Evolutionary conservation across 1,140 invertebrate genomes (phyloP), one percentile per base, ranked within the genome.

Genomic region (Zaprionus kolodkinae): DNA sequence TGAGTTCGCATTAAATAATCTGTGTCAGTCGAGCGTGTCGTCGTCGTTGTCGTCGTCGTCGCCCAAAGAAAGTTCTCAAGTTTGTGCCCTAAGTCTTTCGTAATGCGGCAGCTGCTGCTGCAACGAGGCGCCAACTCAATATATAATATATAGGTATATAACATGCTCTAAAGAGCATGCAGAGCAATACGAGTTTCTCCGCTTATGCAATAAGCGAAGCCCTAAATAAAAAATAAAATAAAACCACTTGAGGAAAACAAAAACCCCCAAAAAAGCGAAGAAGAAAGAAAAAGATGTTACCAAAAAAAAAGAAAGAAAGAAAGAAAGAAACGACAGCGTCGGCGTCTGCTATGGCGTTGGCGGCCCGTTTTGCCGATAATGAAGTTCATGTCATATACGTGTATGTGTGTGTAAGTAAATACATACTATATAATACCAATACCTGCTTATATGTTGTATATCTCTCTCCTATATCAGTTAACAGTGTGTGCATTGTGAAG

Each of bases 141-240:
- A 67, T 79, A 78, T 80, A 78, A 78, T 80, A 78, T 21, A 21
- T 21, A 21, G 1, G 2, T 21, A 21, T 21, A 21, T 21, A 21
- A 73, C 86, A 88, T 88, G 85, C 81, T 88, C 85, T 79, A 79
- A 80, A 89, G 85, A 81, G 85, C 84, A 89, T 73, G 54, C 64
- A 65, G 25, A 78, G 84, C 80, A 78, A 85, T 79, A 86, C 78
- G 78, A 88, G 85, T 88, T 88, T 88, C 85, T 76, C 85, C 81
- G 85, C 85, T 88, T 88, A 88, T 81, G 85, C 85, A 88, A 88
- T 88, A 83, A 77, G 84, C 79, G 65, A 75, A 84, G 85, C 85
- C 85, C 86, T 88, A 81, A 81, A 88, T 88, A 84, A 88, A 87
- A 87, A 82, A 86, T 72, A 82, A 87, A 88, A 78, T 78, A 89